phyloP scores from a whole-genome alignment of 2,888 invertebrate species.

The Tenthredo distinguenda region DNA sequence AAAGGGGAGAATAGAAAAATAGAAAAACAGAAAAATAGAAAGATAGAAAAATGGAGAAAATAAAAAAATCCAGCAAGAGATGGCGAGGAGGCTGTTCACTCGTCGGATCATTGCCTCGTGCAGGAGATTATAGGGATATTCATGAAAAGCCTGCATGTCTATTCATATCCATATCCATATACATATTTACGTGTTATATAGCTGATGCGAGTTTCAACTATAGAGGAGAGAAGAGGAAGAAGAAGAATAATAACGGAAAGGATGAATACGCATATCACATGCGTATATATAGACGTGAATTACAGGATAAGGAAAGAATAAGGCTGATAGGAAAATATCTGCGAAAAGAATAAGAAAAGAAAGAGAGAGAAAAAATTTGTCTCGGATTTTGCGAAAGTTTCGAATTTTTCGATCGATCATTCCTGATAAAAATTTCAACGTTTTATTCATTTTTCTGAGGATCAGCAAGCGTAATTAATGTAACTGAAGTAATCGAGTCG shows the following conservation, averaged over 20 bases:
- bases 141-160: not conserved
- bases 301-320: too few species aligned
- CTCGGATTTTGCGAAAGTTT: not conserved
- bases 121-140: not conserved
- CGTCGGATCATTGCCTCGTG: not conserved
- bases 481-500: too few species aligned
- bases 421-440: too few species aligned
- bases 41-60: not conserved
- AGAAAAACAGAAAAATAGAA: not conserved
- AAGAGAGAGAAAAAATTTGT: too few species aligned
- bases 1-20: not conserved
- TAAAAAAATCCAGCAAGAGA: not conserved
- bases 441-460: too few species aligned
- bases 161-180: not conserved
- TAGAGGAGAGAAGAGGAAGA: not conserved
- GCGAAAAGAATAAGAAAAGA: too few species aligned
- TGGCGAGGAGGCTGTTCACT: conserved; percentile 2
- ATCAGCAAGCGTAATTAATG: too few species aligned
- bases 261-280: not conserved
- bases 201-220: not conserved
- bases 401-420: too few species aligned
- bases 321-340: too few species aligned
- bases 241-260: not conserved
- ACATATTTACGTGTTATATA: not conserved
- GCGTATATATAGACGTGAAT: not conserved